phyloP scores from a whole-genome alignment of 2,888 invertebrate species.

The Ypsolopha sequella region DNA sequence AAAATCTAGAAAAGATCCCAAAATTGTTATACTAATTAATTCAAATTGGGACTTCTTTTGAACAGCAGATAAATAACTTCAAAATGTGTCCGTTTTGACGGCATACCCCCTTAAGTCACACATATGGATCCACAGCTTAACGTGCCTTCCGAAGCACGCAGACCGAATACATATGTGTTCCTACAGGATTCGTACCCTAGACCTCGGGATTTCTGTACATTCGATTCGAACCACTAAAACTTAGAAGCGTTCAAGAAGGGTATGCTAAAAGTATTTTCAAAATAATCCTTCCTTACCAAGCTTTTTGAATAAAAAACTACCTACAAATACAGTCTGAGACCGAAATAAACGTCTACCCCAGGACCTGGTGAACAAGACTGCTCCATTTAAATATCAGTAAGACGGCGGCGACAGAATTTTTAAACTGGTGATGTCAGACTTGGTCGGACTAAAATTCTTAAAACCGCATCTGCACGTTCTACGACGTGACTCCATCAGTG shows the following conservation, averaged over 20 bases:
- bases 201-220: no score
- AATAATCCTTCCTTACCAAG: background rate
- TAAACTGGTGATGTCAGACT: background rate
- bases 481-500: conserved; percentile 20
- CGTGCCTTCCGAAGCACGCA: no score
- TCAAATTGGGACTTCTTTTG: no score
- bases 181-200: no score
- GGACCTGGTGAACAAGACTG: background rate
- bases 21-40: no score
- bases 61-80: no score
- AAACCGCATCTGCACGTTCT: conserved; percentile 31
- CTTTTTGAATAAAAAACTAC: background rate
- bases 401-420: background rate
- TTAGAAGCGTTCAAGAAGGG: background rate
- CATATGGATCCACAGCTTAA: no score
- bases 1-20: no score
- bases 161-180: no score
- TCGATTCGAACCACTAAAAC: no score
- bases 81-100: no score
- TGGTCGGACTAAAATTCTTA: conserved; percentile 23
- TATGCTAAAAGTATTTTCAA: background rate
- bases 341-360: background rate
- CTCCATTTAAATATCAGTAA: conserved; percentile 1
- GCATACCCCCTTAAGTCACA: no score
- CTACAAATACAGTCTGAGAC: background rate